Base-by-base conservation (phyloP, 2,888 invertebrate species). In the Cryptocephalus primarius region DNA sequence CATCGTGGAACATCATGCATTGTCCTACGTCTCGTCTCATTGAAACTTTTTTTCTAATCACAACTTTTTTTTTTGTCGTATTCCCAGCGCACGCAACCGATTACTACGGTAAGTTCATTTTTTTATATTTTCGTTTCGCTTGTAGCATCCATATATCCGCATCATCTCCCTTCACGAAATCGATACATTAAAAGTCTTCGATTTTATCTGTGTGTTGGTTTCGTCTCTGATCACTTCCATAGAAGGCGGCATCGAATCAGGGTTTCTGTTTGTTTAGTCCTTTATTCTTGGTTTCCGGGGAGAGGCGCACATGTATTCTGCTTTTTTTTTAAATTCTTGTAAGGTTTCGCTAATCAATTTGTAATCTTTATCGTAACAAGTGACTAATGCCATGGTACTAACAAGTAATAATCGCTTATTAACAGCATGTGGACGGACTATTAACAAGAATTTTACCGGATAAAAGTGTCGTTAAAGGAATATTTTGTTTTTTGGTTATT, bases 61-160 rank as follows among this genome's bases (percentile, higher is more conserved):
- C 11, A 36, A 12, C n/a, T 36, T 67, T 68, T 36, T 67, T 68
- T 67, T 66, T 64, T 67, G 64, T 61, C 62, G 63, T 64, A 22
- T 22, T 22, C 66, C 65, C 75, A 90, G 93, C 92, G 78, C 92
- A 91, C 83, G 89, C 92, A 73, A 89, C 93, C 81, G 94, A 93
- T 80, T 94, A 94, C 79, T 94, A 94, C 90, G 94, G 94, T 95
- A 90, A 93, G 94, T 92, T 22, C 22, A 22, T 22, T 22, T 22
- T 81, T 79, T 47, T 43, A 44, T 47, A 48, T 52, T 51, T 45
- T 47, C 38, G 42, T 31, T 31, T n/a, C 33, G 48, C 48, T 47
- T 46, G 32, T 44, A 12, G 40, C 45, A 31, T 33, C 45, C 38
- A 41, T 34, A n/a, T n/a, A 40, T 46, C 46, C 41, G 39, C 32